Evolutionary conservation across 2,888 invertebrate genomes (phyloP).

Genomic region (Gari tellinella): DNA sequence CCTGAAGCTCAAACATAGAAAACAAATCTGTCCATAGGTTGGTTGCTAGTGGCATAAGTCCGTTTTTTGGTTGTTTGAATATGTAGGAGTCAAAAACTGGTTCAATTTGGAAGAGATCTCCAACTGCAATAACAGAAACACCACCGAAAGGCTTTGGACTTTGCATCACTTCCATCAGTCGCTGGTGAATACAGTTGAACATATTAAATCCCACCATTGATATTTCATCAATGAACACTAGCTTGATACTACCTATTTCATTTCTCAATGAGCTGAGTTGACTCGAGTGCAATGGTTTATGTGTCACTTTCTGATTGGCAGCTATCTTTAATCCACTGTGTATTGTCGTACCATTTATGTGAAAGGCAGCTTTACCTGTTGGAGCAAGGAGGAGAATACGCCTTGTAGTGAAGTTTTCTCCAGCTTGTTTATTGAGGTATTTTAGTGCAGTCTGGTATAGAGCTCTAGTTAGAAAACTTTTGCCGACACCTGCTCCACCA

Average conservation of each 20-base stretch:
- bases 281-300: conserved; percentile 15
- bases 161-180: conserved; percentile 33
- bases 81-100: conserved; percentile 52
- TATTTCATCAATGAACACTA: conserved; percentile 59
- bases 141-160: conserved; percentile 40
- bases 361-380: conserved; percentile 41
- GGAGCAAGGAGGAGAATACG: conserved; percentile 36
- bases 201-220: conserved; percentile 58
- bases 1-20: conserved; percentile 38
- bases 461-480: conserved; percentile 37
- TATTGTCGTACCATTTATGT: conserved; percentile 35
- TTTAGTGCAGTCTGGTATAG: conserved; percentile 27
- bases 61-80: conserved; percentile 19
- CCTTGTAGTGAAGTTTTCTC: conserved; percentile 1
- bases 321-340: conserved; percentile 33
- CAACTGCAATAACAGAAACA: conserved; percentile 46
- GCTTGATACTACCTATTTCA: conserved; percentile 27
- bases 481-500: conserved; percentile 41
- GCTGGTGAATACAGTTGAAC: conserved; percentile 46
- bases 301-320: conserved; percentile 23
- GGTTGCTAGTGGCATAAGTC: conserved; percentile 26
- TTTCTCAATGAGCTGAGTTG: conserved; percentile 38
- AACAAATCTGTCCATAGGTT: conserved; percentile 43
- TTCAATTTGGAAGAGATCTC: conserved; percentile 54
- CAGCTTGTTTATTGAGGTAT: conserved; percentile 7